phyloP scores from a whole-genome alignment of 2,797 vertebrate genomes.

The Liasis olivaceus region DNA sequence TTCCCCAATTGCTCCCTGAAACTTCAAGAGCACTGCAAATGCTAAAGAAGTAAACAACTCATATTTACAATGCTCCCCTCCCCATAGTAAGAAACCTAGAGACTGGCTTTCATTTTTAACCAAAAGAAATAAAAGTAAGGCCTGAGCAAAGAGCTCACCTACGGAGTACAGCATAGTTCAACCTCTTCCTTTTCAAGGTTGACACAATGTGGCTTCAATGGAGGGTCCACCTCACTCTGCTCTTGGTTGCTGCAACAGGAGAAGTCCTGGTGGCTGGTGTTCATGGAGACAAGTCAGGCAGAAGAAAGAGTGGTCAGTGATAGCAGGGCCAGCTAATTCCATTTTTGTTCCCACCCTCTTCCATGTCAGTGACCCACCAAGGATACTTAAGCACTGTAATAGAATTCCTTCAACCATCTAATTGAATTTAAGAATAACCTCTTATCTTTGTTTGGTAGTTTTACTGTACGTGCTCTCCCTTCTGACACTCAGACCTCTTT shows the following conservation, averaged over 20 bases:
- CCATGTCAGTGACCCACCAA: background rate
- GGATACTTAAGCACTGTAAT: background rate
- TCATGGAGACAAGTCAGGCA: background rate
- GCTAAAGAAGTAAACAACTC: slow-evolving; percentile 5
- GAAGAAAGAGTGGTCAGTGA: background rate
- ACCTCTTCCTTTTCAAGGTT: background rate
- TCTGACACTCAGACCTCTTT: background rate
- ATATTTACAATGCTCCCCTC: background rate
- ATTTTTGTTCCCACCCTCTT: background rate
- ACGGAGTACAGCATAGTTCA: too few relatives aligned
- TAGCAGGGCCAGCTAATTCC: too few relatives aligned
- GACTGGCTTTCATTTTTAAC: background rate
- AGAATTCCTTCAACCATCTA: background rate
- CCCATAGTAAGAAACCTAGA: background rate
- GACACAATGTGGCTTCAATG: background rate
- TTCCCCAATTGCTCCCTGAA: slow-evolving; percentile 13
- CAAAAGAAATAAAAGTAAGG: background rate
- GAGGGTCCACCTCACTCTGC: background rate
- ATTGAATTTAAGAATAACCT: background rate
- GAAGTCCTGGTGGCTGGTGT: background rate
- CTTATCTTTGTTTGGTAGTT: background rate
- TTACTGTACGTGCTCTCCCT: background rate
- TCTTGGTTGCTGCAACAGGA: background rate
- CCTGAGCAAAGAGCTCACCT: too few relatives aligned
- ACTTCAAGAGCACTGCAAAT: slow-evolving; percentile 13